Base-by-base conservation (phyloP, 2,113 vertebrate species). In the Pluvialis apricaria region DNA sequence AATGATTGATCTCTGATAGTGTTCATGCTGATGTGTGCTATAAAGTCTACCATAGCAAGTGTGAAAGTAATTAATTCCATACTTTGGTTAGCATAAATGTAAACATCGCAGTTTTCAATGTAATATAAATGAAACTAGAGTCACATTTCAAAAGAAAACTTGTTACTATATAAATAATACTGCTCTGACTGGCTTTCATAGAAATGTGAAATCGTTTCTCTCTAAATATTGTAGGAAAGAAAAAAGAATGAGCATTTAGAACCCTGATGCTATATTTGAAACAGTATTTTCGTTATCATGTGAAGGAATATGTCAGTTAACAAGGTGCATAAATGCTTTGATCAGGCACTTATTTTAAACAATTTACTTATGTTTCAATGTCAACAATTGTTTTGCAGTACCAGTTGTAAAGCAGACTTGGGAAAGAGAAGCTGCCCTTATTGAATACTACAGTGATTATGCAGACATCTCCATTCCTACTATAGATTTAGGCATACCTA, bases 331-430 rank as follows among this genome's bases (percentile, higher is more conserved):
- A n/a, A 75, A n/a, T 29, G 21, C 69, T 89, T 82, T 62, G 22
- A 61, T 87, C 34, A 12, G 36, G 38, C 21, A 19, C 20, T 55
- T 79, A 20, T 38, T 82, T 85, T 76, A 88, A 71, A 58, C 31
- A 51, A 44, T 13, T 84, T 26, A 57, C 26, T 64, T 88, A 29
- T 22, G 25, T 82, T 68, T 94, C 65, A 73, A 24, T 88, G 40
- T 71, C 38, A 82, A 91, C 17, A 2, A 40, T 57, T 96, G 40
- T 91, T 78, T 95, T 97, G 51, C 94, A 99, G 99, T 99, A 94
- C 99, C 99, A 47, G 98, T 99, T 70, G 99, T 99, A 93, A 99
- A 99, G 98, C 98, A 98, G 98, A 99, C 99, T 2, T 99, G 99
- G 99, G 99, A 99, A 77, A 97, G 97, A 73, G 98, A 99, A 78